These are phyloP conservation scores for Periparus ater DNA, from an alignment of 2,797 vertebrate species.

Conservation along the genomic window DNA sequence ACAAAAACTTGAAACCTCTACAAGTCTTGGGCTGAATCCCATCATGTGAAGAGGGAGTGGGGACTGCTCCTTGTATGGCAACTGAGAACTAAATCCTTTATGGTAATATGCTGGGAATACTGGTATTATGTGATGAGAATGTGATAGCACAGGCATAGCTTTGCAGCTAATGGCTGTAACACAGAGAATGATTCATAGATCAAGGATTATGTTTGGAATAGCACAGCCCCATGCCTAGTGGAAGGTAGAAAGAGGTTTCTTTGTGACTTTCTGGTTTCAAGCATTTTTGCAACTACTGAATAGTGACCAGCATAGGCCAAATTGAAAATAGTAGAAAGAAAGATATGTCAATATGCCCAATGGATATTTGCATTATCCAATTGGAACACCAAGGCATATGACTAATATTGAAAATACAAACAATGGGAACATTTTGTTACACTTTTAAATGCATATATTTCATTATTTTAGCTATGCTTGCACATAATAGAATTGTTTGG, in stretches of 20 bases:
- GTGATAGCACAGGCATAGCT: neutral
- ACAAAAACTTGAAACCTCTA: neutral
- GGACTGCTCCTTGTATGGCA: too few relatives aligned
- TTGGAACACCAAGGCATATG: neutral
- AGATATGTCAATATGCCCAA: neutral
- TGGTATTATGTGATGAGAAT: neutral
- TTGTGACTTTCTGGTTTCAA: neutral
- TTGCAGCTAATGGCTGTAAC: neutral
- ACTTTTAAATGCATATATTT: neutral
- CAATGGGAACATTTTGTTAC: neutral
- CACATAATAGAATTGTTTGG: neutral
- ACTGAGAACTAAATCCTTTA: neutral
- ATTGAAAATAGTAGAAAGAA: neutral
- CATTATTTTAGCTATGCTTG: neutral
- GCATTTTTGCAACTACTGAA: neutral
- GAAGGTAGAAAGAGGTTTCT: neutral
- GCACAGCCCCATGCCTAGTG: rapidly evolving
- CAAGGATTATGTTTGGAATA: neutral
- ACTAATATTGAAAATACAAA: neutral
- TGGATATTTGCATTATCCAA: neutral
- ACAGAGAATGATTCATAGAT: neutral
- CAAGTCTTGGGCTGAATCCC: neutral
- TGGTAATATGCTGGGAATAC: neutral
- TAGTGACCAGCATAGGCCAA: neutral
- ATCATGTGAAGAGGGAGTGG: neutral